Evolutionary conservation across 2,797 vertebrate species (phyloP), one percentile per base, ranked within the genome.

Genomic region (Gobionotothen gibberifrons): DNA sequence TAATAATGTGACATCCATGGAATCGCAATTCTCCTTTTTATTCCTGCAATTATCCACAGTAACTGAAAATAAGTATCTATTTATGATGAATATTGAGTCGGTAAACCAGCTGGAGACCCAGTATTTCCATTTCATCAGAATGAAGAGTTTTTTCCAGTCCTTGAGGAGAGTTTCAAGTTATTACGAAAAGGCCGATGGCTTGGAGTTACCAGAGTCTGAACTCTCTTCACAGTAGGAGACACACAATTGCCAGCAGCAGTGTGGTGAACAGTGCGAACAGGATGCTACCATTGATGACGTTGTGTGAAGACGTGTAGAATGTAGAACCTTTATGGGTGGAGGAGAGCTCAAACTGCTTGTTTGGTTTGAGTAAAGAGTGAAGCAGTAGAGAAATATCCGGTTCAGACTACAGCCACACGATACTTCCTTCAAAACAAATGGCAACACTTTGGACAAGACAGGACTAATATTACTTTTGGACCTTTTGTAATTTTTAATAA

Each of bases 201-300:
- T 15, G 0, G 47, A 72, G 44, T 84, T 66, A 76, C 75, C 79
- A 82, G 52, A 44, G 52, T 85, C 32, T 86, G 73, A 89, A 85
- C 63, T 52, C 77, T 71, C 40, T 72, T 86, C 80, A 71, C 82
- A 78, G 84, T 80, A 26, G 73, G 68, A 72, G 53, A 73, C 10
- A 5, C 61, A 60, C 40, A 66, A 58, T 66, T 80, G 81, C 83
- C 81, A 70, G 71, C 72, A 87, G 79, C 81, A 59, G 26, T 1
- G 4, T 26, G 44, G 44, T 46, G 72, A 81, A 73, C 54, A 74
- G 76, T 68, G 69, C 73, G 81, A 81, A 89, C 64, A 79, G 51
- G 60, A 63, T 68, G 69, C 67, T 51, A 69, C 61, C 59, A 69
- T 26, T 77, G 71, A 86, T 71, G 58, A 73, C 69, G 42, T 36